A percentile compares a stretch with the other conserved stretches of the same genome.
These are phyloP conservation scores for Exocentrus adspersus DNA, from an alignment of 2,888 invertebrate species.

Conservation along the genomic window DNA sequence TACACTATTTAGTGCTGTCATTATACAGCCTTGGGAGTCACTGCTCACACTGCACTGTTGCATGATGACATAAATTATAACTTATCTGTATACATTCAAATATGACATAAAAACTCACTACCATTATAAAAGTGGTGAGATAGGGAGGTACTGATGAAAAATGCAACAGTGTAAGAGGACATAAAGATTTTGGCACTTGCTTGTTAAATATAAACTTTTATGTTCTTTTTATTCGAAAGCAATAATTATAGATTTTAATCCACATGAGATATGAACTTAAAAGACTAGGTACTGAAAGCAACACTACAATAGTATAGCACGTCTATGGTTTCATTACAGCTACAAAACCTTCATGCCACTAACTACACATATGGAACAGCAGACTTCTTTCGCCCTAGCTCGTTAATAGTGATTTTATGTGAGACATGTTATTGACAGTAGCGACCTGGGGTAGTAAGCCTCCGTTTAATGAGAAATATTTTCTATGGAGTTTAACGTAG, in stretches of 20 bases:
- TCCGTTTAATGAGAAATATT: conserved; percentile 22
- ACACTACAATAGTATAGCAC: conserved; percentile 37
- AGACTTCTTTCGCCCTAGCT: conserved; percentile 32
- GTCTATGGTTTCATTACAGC: conserved; percentile 41
- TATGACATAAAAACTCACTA: too few relatives aligned
- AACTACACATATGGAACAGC: conserved; percentile 32
- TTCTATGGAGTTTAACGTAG: conserved; percentile 10
- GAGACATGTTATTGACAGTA: conserved; percentile 25
- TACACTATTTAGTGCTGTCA: too few relatives aligned
- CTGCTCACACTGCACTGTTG: too few relatives aligned
- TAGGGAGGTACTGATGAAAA: too few relatives aligned
- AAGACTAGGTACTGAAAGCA: conserved; percentile 23
- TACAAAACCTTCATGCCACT: conserved; percentile 39
- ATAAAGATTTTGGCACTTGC: not conserved
- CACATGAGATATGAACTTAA: too few relatives aligned
- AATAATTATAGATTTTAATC: too few relatives aligned
- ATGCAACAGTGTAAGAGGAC: not conserved
- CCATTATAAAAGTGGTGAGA: too few relatives aligned
- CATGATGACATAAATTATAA: too few relatives aligned
- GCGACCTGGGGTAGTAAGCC: conserved; percentile 9
- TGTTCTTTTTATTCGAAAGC: too few relatives aligned
- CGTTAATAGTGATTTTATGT: conserved; percentile 25
- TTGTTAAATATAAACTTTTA: too few relatives aligned
- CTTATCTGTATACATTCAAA: too few relatives aligned
- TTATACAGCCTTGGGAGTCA: too few relatives aligned